phyloP scores from a whole-genome alignment of 2,113 vertebrate species.

The Oriolus oriolus region DNA sequence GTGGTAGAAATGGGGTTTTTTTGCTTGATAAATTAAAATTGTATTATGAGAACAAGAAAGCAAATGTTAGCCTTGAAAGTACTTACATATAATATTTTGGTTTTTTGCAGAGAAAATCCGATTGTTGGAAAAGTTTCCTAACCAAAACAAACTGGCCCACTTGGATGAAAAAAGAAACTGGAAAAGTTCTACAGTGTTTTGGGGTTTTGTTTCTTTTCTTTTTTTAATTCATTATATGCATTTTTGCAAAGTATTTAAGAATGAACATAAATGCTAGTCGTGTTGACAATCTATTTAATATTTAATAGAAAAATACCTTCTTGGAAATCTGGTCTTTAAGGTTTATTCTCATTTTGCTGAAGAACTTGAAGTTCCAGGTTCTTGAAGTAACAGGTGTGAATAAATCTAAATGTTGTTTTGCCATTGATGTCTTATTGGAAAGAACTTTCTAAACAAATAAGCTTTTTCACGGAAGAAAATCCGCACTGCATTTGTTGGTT shows the following conservation, averaged over 20 bases:
- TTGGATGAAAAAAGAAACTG: slow-evolving; percentile 68
- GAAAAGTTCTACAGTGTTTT: slow-evolving; percentile 25
- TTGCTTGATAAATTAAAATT: not conserved
- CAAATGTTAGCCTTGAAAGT: not conserved
- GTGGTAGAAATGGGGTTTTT: not conserved
- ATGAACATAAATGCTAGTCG: slow-evolving; percentile 45
- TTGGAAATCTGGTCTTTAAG: slow-evolving; percentile 42
- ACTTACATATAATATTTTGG: not conserved
- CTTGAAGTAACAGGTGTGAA: slow-evolving; percentile 35
- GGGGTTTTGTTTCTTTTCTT: not conserved
- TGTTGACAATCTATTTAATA: slow-evolving; percentile 77
- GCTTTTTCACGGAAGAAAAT: slow-evolving; percentile 62
- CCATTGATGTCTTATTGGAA: slow-evolving; percentile 43
- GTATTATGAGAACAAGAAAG: not conserved
- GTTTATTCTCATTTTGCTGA: slow-evolving; percentile 51
- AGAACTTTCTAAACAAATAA: slow-evolving; percentile 60
- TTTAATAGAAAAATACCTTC: slow-evolving; percentile 66
- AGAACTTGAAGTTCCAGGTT: slow-evolving; percentile 62
- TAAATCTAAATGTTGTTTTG: slow-evolving; percentile 44
- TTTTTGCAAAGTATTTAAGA: slow-evolving; percentile 72
- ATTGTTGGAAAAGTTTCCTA: slow-evolving; percentile 90
- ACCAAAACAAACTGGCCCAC: slow-evolving; percentile 16
- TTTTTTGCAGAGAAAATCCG: slow-evolving; percentile 87
- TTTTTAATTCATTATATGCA: slow-evolving; percentile 29
- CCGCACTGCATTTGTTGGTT: slow-evolving; percentile 5